A percentile compares a stretch with the other conserved stretches of the same genome.
Conservation (phyloP, 2,113 vertebrate genomes). For the Candoia aspera region DNA sequence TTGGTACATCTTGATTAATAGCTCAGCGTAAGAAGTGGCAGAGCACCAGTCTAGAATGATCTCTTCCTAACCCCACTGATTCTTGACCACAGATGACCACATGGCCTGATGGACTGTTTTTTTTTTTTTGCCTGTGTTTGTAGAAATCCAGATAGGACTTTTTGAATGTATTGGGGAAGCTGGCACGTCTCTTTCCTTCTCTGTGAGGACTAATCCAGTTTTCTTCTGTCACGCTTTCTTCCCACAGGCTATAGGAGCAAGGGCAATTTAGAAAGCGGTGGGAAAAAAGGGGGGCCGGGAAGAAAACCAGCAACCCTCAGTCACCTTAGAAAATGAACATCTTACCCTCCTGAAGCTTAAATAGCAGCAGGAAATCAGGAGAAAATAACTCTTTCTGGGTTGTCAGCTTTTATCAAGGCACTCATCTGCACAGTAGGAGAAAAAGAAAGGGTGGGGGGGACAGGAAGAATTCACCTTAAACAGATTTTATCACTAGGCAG, state of each 20-base stretch:
- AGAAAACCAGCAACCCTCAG: background rate
- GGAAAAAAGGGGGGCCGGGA: background rate
- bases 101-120: background rate
- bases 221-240: constrained; percentile 16
- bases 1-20: background rate
- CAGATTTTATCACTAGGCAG: constrained; percentile 53
- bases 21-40: background rate
- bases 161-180: background rate
- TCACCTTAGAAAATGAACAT: constrained; percentile 63
- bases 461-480: constrained; percentile 44
- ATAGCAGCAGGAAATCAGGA: constrained; percentile 51
- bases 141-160: background rate
- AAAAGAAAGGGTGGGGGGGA: constrained; percentile 31
- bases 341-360: constrained; percentile 53
- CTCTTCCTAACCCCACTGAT: background rate
- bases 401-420: constrained; percentile 55
- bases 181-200: background rate
- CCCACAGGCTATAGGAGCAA: constrained; percentile 29
- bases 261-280: constrained; percentile 42
- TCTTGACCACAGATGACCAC: background rate
- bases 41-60: background rate
- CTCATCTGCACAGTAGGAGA: constrained; percentile 51
- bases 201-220: constrained; percentile 18
- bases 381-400: constrained; percentile 57
- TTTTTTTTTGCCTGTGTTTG: background rate